Evolutionary conservation across 2,797 vertebrate species (phyloP).

Genomic region (Pygocentrus nattereri): DNA sequence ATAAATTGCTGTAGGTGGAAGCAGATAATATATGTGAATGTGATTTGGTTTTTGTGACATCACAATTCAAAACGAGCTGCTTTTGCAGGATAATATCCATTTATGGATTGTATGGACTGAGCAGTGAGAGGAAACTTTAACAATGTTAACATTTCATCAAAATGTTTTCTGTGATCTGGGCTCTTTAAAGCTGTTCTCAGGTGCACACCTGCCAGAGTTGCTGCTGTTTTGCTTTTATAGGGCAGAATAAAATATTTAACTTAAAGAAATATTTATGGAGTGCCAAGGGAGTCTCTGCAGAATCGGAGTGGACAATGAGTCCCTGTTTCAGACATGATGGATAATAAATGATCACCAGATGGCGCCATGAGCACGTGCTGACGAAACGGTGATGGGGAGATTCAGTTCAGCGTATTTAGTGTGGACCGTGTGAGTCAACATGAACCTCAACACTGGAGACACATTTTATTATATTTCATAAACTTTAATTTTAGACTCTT

Average conservation of each 20-base stretch:
- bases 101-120: too few species aligned
- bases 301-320: neutral
- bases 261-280: neutral
- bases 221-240: too few species aligned
- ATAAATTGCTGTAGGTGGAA: too few species aligned
- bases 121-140: too few species aligned
- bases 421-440: neutral
- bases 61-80: too few species aligned
- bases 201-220: neutral
- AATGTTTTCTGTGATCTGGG: neutral
- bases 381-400: neutral
- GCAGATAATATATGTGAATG: too few species aligned
- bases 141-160: too few species aligned
- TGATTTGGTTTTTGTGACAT: too few species aligned
- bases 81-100: too few species aligned
- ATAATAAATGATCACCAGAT: conserved; percentile 28
- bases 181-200: neutral
- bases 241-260: neutral
- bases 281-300: neutral
- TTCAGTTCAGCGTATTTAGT: neutral
- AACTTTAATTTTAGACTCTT: too few species aligned
- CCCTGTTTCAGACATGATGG: neutral
- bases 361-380: neutral
- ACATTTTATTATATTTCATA: neutral
- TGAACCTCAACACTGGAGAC: neutral